Base-by-base conservation (phyloP, 2,888 invertebrate genomes). In the Epirrhoe alternata region DNA sequence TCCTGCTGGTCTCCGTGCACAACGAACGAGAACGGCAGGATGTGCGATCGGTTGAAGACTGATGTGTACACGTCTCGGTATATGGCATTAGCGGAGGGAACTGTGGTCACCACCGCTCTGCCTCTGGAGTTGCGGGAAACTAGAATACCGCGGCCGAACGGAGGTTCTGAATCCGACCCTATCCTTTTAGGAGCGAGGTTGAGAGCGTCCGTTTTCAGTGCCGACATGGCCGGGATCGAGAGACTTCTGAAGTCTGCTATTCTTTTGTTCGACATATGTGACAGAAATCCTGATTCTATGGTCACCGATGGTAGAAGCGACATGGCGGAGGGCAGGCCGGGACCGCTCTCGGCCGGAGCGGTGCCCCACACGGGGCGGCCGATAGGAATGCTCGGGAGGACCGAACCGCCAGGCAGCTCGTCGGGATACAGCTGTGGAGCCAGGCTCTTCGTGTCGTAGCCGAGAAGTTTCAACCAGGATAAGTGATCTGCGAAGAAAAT, bases 1-100 rank as follows among this genome's bases (percentile, higher is more conserved):
- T 98, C 98, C 85, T 98, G 98, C 81, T 97, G 97, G 16, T 97
- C 97, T 74, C 96, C 97, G 86, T 98, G 97, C 35, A 97, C 96
- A 58, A 97, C 96, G 83, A 97, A 97, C 10, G 97, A 97, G 88
- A 98, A 97, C 45, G 97, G 97, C 77, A 98, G 91, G 78, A 98
- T 94, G 85, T 96, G 96, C 0, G 97, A 97, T 75, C 97, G 95
- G 87, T 98, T 98, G 87, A 98, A 97, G 5, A 98, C 98, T 0
- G 97, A 97, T 3, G 98, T 98, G 84, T 98, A 97, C 2, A 98
- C 98, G 86, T 98, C 98, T 38, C 97, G 94, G 87, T 98, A 97
- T 74, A 98, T 98, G 35, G 97, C 96, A 84, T 98, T 98, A 0
- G 98, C 97, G 0, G 97, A 97, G 0, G 97, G 97, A 10, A 97